A percentile compares a stretch with the other conserved stretches of the same genome.
These are phyloP conservation scores for Chauna torquata DNA, from an alignment of 2,113 vertebrate genomes.

Conservation along the genomic window DNA sequence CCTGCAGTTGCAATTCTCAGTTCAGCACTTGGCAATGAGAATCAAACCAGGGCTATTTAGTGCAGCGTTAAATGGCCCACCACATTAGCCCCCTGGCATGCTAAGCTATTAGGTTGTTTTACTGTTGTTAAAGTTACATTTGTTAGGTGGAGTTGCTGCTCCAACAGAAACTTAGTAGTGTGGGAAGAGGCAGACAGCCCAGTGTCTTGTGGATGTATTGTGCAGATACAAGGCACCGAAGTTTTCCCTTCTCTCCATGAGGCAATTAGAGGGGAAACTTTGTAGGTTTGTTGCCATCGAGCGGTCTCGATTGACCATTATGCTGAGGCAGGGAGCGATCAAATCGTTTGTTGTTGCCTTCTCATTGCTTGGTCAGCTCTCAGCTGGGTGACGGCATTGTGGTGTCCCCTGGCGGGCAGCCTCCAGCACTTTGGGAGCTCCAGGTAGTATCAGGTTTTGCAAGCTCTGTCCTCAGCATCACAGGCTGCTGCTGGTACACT, in stretches of 20 bases:
- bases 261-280: background rate
- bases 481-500: fast-evolving
- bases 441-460: no score
- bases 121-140: constrained; percentile 84
- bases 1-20: constrained; percentile 81
- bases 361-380: background rate
- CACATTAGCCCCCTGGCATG: constrained; percentile 84
- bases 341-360: background rate
- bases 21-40: constrained; percentile 81
- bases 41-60: constrained; percentile 82
- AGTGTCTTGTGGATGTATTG: background rate
- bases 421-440: background rate
- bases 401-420: background rate
- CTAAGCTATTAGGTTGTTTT: constrained; percentile 82
- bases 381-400: background rate
- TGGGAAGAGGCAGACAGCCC: background rate
- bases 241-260: background rate
- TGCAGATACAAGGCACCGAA: background rate
- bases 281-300: background rate
- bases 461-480: fast-evolving
- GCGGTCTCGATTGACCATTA: background rate
- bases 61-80: constrained; percentile 81
- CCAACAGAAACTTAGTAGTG: constrained; percentile 67
- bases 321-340: background rate
- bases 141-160: constrained; percentile 79